These are phyloP conservation scores for Babyrousa celebensis DNA, from an alignment of 2,797 vertebrate genomes.

Conservation along the genomic window DNA sequence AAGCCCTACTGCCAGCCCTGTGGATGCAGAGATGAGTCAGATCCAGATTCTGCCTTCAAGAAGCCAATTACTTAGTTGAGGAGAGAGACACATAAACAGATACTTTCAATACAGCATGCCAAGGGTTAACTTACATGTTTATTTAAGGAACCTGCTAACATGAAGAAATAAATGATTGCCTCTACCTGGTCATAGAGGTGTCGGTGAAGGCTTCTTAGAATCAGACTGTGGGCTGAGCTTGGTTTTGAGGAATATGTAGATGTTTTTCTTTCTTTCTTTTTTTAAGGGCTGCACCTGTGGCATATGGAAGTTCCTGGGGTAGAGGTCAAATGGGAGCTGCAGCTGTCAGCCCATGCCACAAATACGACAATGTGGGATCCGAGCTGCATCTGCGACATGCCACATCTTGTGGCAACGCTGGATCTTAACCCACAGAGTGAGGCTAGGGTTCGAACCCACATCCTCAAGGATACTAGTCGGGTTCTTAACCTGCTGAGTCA, in stretches of 20 bases:
- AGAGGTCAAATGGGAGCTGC: no score
- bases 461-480: no score
- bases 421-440: no score
- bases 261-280: neutral
- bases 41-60: conserved; percentile 26
- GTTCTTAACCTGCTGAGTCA: no score
- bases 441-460: no score
- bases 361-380: no score
- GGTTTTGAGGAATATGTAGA: conserved; percentile 39
- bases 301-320: no score
- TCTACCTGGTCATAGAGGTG: neutral
- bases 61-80: conserved; percentile 8
- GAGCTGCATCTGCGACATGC: no score
- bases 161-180: neutral
- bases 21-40: conserved; percentile 12
- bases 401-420: no score
- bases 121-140: neutral
- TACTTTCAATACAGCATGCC: neutral
- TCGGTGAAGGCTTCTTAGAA: conserved; percentile 39
- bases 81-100: conserved; percentile 37
- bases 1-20: conserved; percentile 35
- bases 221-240: conserved; percentile 1
- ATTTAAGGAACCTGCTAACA: neutral
- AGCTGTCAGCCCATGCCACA: no score
- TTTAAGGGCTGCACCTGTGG: no score